phyloP scores from a whole-genome alignment of 2,888 invertebrate genomes.

The Rhagium mordax region DNA sequence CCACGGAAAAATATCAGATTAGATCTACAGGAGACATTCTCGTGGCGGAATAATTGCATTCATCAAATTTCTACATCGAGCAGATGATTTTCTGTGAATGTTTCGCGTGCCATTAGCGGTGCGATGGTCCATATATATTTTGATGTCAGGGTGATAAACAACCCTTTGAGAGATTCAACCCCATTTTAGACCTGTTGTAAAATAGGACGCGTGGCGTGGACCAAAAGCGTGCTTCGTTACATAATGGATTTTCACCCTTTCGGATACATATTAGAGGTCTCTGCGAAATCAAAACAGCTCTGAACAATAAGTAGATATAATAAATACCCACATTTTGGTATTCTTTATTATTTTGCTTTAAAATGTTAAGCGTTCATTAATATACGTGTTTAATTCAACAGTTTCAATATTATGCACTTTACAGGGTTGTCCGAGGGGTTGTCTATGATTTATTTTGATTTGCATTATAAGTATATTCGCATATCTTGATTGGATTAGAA shows the following conservation, averaged over 20 bases:
- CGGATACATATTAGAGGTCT: slow-evolving; percentile 11
- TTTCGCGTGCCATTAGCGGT: slow-evolving; percentile 6
- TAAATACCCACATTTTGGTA: too few relatives aligned
- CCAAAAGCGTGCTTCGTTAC: slow-evolving; percentile 16
- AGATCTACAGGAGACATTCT: not conserved
- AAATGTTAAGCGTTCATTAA: too few relatives aligned
- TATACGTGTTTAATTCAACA: too few relatives aligned
- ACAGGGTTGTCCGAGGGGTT: too few relatives aligned
- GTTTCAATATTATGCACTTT: too few relatives aligned
- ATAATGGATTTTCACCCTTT: slow-evolving; percentile 21
- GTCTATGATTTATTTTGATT: too few relatives aligned
- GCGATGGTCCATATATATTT: slow-evolving; percentile 5
- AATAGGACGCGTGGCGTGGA: slow-evolving; percentile 16
- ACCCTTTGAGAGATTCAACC: slow-evolving; percentile 27
- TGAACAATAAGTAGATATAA: not conserved
- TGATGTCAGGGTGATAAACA: slow-evolving; percentile 21
- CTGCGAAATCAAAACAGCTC: slow-evolving; percentile 5
- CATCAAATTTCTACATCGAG: not conserved
- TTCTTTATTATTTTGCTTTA: too few relatives aligned
- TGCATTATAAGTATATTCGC: too few relatives aligned
- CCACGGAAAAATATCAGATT: too few relatives aligned
- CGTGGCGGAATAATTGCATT: not conserved
- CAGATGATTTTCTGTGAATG: slow-evolving; percentile 7
- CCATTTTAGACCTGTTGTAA: slow-evolving; percentile 6
- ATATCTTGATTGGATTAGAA: too few relatives aligned